Conservation (phyloP, 2,888 invertebrate genomes). For the Xylophagus ater region DNA sequence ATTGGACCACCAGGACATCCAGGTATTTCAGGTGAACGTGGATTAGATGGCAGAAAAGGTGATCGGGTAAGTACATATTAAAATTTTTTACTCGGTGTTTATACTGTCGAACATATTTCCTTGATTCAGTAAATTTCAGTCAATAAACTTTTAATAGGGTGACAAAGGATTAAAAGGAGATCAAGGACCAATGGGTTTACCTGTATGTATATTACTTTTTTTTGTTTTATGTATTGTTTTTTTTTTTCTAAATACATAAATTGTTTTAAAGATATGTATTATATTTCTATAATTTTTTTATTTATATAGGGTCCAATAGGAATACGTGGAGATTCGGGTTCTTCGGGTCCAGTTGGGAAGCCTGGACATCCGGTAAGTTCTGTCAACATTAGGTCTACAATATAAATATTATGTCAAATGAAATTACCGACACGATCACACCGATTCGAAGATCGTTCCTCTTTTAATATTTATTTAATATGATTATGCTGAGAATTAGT, state of each 20-base stretch:
- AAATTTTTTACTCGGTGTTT: constrained; percentile 6
- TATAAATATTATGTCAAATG: too few species aligned
- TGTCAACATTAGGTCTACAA: too few species aligned
- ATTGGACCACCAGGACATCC: constrained; percentile 61
- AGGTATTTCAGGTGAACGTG: constrained; percentile 45
- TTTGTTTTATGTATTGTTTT: constrained; percentile 6
- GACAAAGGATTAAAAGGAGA: constrained; percentile 38
- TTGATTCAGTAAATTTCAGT: constrained; percentile 17
- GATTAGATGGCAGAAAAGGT: constrained; percentile 68
- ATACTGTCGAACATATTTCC: constrained; percentile 14
- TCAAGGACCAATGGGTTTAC: constrained; percentile 86
- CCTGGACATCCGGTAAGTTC: constrained; percentile 38
- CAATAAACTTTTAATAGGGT: constrained; percentile 27
- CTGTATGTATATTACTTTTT: constrained; percentile 54
- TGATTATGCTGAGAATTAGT: constrained; percentile 18
- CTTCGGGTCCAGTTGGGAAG: constrained; percentile 37
- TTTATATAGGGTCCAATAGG: constrained; percentile 41
- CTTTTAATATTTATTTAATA: constrained; percentile 19
- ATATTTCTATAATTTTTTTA: neutral
- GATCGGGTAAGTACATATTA: constrained; percentile 53
- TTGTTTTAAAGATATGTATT: constrained; percentile 9
- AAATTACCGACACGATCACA: constrained; percentile 17
- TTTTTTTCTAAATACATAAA: constrained; percentile 1
- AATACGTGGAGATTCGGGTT: constrained; percentile 38
- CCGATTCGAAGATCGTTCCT: constrained; percentile 9